phyloP scores from a whole-genome alignment of 2,113 vertebrate species.

The Dunckerocampus dactyliophorus region DNA sequence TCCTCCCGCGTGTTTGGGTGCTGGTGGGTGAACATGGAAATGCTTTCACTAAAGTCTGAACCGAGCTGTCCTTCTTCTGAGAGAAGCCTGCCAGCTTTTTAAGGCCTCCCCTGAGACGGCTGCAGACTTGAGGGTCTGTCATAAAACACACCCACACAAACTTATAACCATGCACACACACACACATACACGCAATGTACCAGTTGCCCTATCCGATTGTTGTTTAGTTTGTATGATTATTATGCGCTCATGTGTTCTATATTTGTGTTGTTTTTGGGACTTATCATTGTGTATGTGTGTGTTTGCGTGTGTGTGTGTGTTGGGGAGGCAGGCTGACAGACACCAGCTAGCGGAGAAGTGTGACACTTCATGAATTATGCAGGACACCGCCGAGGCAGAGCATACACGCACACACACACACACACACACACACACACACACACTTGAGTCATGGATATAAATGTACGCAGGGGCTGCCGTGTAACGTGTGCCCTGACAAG shows the following conservation, averaged over 20 bases:
- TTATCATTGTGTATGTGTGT: neutral
- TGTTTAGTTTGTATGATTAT: neutral
- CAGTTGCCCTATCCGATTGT: neutral
- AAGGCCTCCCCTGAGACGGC: constrained; percentile 57
- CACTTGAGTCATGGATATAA: constrained; percentile 58
- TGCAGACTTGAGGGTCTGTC: constrained; percentile 57
- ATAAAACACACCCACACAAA: constrained; percentile 38
- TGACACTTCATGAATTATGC: constrained; percentile 67
- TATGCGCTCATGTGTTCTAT: neutral
- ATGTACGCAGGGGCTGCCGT: constrained; percentile 47
- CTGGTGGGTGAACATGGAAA: constrained; percentile 70
- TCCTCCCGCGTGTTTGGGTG: constrained; percentile 26
- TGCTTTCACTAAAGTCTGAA: constrained; percentile 66
- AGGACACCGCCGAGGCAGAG: constrained; percentile 41
- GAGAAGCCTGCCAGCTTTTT: constrained; percentile 65
- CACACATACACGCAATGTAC: neutral
- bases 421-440: neutral
- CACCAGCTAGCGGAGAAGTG: constrained; percentile 48
- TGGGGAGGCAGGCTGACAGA: constrained; percentile 53
- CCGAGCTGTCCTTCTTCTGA: constrained; percentile 22
- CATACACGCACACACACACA: constrained; percentile 22
- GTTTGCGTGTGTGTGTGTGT: constrained; percentile 1
- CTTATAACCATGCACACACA: constrained; percentile 20
- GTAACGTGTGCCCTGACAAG: constrained; percentile 51
- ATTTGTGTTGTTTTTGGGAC: neutral